phyloP scores from a whole-genome alignment of 2,888 invertebrate species.

The Apamea crenata region DNA sequence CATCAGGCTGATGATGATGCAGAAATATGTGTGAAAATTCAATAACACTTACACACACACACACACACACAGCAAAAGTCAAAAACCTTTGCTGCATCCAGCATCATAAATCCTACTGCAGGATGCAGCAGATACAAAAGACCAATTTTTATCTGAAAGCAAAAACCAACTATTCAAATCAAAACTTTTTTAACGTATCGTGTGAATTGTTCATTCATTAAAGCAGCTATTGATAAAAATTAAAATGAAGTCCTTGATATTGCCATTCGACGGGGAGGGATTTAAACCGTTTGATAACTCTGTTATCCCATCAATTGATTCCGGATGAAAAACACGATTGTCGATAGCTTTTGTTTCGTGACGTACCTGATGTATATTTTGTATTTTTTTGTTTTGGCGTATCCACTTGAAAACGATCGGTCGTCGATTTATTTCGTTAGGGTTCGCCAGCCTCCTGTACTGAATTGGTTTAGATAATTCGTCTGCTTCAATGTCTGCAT shows the following conservation, averaged over 20 bases:
- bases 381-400: background rate
- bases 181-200: slow-evolving; percentile 20
- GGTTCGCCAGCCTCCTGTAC: background rate
- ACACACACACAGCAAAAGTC: too few relatives aligned
- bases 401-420: background rate
- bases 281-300: slow-evolving; percentile 48
- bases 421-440: background rate
- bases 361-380: background rate
- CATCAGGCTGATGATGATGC: background rate
- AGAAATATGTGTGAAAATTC: background rate
- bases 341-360: slow-evolving; percentile 25
- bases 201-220: slow-evolving; percentile 44
- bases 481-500: background rate
- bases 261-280: slow-evolving; percentile 22
- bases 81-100: background rate
- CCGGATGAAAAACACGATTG: slow-evolving; percentile 32
- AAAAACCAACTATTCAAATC: too few relatives aligned
- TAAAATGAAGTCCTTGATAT: slow-evolving; percentile 53
- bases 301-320: slow-evolving; percentile 48
- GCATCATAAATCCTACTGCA: too few relatives aligned
- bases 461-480: background rate
- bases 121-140: too few relatives aligned
- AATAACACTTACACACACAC: background rate
- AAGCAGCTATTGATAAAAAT: slow-evolving; percentile 53
- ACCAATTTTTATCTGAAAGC: background rate